phyloP scores from a whole-genome alignment of 2,888 invertebrate genomes.

The Geophilus truncorum region DNA sequence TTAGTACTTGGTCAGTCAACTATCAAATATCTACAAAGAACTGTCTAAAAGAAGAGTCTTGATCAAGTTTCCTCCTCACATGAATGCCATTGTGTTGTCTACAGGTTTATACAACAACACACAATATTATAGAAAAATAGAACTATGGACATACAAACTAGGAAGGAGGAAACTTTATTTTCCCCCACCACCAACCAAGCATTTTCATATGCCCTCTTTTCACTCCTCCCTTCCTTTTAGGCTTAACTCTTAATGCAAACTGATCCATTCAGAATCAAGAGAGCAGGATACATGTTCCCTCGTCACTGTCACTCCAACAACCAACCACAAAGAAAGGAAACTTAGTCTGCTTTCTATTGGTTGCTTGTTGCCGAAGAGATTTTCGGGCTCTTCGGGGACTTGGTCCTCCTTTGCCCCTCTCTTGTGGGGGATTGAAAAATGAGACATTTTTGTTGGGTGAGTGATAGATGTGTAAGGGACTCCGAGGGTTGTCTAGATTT shows the following conservation, averaged over 20 bases:
- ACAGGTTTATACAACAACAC: constrained; percentile 20
- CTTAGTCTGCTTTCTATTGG: background rate
- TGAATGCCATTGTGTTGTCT: constrained; percentile 20
- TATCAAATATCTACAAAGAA: constrained; percentile 8
- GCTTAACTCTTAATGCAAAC: constrained; percentile 16
- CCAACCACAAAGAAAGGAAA: constrained; percentile 20
- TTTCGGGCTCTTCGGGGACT: no score
- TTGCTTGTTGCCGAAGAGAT: background rate
- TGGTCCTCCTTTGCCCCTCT: no score
- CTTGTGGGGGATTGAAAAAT: no score
- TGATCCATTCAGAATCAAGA: background rate
- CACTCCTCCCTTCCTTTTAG: background rate
- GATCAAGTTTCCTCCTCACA: constrained; percentile 20
- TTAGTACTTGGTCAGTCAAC: constrained; percentile 11
- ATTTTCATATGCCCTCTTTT: background rate
- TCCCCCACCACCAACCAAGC: background rate
- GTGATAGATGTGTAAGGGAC: no score
- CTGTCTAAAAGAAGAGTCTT: background rate
- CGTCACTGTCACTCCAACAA: constrained; percentile 20
- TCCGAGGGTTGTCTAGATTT: no score
- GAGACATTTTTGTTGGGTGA: no score
- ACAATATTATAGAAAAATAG: constrained; percentile 7
- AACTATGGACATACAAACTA: background rate
- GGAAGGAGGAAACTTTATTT: background rate
- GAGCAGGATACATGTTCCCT: background rate